A percentile compares a stretch with the other conserved stretches of the same genome.
These are phyloP conservation scores for Ctena decussata DNA, from an alignment of 2,888 invertebrate genomes.

Conservation along the genomic window DNA sequence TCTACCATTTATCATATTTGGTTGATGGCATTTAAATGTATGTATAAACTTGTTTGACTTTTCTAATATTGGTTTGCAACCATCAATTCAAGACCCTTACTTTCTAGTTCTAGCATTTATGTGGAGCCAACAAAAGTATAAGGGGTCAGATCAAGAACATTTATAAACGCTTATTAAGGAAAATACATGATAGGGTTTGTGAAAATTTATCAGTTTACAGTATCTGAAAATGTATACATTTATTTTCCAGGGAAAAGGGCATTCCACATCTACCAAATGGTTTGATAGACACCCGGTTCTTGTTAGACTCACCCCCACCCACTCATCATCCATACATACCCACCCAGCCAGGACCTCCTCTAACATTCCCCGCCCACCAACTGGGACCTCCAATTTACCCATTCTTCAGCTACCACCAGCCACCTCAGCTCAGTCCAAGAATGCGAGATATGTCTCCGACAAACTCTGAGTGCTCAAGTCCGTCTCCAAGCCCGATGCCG, in stretches of 20 bases:
- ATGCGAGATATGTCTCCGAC: slow-evolving; percentile 66
- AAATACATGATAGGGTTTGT: no score
- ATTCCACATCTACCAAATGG: slow-evolving; percentile 32
- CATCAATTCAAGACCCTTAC: no score
- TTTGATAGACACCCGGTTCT: slow-evolving; percentile 17
- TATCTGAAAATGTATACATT: no score
- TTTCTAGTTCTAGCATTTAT: no score
- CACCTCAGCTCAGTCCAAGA: background rate
- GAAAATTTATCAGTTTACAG: no score
- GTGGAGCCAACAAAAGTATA: no score
- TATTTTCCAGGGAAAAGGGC: slow-evolving; percentile 5
- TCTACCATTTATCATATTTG: no score
- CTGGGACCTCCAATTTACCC: background rate
- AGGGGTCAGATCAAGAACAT: no score
- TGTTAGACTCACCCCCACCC: slow-evolving; percentile 23
- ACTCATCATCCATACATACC: slow-evolving; percentile 20
- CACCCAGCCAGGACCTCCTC: background rate
- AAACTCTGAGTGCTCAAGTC: slow-evolving; percentile 77
- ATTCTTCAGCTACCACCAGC: background rate
- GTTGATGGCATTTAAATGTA: no score
- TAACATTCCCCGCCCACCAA: slow-evolving; percentile 5
- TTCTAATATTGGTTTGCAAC: no score
- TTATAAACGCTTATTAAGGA: no score
- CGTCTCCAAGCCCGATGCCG: slow-evolving; percentile 72
- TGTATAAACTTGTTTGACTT: no score